Base-by-base conservation (phyloP, 2,888 invertebrate genomes). In the Philereme vetulata region DNA sequence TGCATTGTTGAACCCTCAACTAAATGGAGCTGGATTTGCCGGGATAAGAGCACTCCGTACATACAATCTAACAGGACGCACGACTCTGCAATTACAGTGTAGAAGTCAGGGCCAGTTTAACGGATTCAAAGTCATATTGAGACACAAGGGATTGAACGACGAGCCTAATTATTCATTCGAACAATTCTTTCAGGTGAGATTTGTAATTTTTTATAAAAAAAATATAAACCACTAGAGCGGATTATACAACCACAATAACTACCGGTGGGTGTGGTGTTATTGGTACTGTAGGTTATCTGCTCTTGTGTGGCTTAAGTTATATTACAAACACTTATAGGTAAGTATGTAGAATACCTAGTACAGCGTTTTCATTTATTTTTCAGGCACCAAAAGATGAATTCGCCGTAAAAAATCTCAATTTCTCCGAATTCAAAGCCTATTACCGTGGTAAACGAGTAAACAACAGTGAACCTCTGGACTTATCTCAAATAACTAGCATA, bases 1-100 rank as follows among this genome's bases (percentile, higher is more conserved):
- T 70, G 93, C 93, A 4, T 80, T 95, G 50, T 75, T 95, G 32
- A 95, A 95, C 75, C 95, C 95, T 4, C 95, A 95, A 81, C 87
- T 93, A 6, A 95, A 95, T 67, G 95, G 95, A 0, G 95, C 95
- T 32, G 94, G 94, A 1, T 95, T 95, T 77, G 95, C 94, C 36
- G 95, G 95, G 8, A 89, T 94, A 63, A 80, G 93, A 63, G 92
- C 88, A n/a, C 71, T 84, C 9, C 88, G 86, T 6, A 75, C 84
- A 32, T 89, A 93, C 58, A 81, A 95, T 74, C 80, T 95, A 4
- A 84, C 86, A 0, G 86, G 84, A 7, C 90, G 86, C 67, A 82
- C 85, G 0, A 88, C 88, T 64, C 77, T 95, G 21, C 88, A 93
- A 72, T 78, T 95, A 7, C 82, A 80, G 60, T 93, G 94, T 66